Conservation (phyloP, 2,888 invertebrate genomes). For the Ditula angustiorana region DNA sequence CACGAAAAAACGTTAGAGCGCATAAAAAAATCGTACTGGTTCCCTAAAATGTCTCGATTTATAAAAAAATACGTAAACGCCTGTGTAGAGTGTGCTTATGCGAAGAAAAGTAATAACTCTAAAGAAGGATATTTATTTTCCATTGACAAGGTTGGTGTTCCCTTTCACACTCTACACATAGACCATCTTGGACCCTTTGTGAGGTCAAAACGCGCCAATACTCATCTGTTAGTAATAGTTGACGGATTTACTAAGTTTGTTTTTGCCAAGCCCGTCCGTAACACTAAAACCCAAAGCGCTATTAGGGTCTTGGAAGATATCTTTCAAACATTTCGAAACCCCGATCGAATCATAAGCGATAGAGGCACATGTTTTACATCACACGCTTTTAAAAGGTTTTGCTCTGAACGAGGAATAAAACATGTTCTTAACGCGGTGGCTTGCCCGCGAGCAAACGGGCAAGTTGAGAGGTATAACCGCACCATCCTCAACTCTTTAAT, state of each 20-base stretch:
- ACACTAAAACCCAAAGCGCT: constrained; percentile 37
- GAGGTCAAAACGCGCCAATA: not conserved
- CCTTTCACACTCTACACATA: not conserved
- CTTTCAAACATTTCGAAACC: no score
- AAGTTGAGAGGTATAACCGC: no score
- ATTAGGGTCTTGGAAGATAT: no score
- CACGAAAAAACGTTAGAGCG: not conserved
- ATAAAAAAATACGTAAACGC: not conserved
- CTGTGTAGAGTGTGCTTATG: not conserved
- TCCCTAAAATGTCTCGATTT: not conserved
- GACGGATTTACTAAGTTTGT: not conserved
- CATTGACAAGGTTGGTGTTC: not conserved
- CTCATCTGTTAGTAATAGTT: no score
- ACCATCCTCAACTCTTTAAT: not conserved
- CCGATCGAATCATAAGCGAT: no score
- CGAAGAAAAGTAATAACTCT: not conserved
- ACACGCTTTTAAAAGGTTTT: no score
- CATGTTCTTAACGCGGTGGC: constrained; percentile 42
- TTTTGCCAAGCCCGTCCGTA: constrained; percentile 24
- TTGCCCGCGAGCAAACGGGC: no score
- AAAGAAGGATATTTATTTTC: not conserved
- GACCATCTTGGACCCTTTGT: not conserved
- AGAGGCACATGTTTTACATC: no score
- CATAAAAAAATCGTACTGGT: not conserved
- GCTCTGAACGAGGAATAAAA: no score